Conservation (phyloP, 2,113 vertebrate species). For the Oryzias celebensis region DNA sequence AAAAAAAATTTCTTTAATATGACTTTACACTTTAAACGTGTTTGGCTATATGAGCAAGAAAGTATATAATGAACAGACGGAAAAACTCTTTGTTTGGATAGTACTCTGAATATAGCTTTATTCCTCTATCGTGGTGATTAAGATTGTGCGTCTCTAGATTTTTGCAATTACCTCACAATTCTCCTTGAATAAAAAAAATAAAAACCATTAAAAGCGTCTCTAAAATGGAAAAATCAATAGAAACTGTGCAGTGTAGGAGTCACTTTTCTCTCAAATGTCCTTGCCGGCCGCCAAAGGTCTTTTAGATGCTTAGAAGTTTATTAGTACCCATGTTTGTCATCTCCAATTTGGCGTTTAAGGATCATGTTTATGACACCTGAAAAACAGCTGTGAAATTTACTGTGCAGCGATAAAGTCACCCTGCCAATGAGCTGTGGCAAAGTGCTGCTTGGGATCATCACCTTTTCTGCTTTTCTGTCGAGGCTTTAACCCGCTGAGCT, state of each 20-base stretch:
- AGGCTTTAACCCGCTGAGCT: conserved; percentile 19
- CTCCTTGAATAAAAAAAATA: too few relatives aligned
- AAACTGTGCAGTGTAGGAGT: not conserved
- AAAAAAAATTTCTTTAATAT: too few relatives aligned
- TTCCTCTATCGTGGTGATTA: too few relatives aligned
- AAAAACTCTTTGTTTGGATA: too few relatives aligned
- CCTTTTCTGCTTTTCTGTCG: conserved; percentile 16
- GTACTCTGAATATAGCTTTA: too few relatives aligned
- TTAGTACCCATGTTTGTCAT: conserved; percentile 58
- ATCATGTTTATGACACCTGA: conserved; percentile 54
- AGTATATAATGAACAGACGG: too few relatives aligned
- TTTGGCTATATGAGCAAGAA: too few relatives aligned
- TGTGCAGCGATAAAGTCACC: conserved; percentile 54
- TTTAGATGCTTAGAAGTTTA: conserved; percentile 54
- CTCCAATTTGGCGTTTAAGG: conserved; percentile 50
- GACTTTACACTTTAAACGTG: too few relatives aligned
- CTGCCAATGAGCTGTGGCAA: conserved; percentile 35
- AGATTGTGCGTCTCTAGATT: too few relatives aligned
- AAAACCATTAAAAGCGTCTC: too few relatives aligned
- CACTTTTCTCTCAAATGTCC: conserved; percentile 18
- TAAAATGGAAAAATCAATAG: too few relatives aligned
- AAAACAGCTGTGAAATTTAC: conserved; percentile 58
- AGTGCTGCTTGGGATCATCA: conserved; percentile 27
- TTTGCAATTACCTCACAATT: too few relatives aligned
- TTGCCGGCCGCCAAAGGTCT: conserved; percentile 17